Conservation (phyloP, 2,888 invertebrate genomes). For the Dyspetes luteomarginatus region DNA sequence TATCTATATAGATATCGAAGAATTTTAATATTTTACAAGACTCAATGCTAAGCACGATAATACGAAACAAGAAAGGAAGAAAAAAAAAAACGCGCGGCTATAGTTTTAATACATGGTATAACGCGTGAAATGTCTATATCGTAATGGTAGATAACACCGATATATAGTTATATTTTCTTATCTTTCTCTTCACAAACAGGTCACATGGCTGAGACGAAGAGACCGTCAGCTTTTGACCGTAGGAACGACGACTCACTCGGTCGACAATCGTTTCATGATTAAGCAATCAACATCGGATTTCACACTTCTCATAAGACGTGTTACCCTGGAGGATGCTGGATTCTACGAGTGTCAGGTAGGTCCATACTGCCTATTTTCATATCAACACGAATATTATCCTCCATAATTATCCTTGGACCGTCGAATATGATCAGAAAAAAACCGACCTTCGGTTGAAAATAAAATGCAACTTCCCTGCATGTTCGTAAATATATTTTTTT, state of each 20-base stretch:
- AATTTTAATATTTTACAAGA: neutral
- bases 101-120: conserved; percentile 30
- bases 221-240: conserved; percentile 81
- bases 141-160: neutral
- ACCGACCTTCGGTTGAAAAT: no score
- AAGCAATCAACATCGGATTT: conserved; percentile 80
- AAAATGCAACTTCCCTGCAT: no score
- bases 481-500: no score
- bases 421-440: no score
- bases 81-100: neutral
- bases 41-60: neutral
- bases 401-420: no score
- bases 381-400: no score
- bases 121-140: conserved; percentile 30
- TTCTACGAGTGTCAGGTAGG: conserved; percentile 81
- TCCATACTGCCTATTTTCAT: no score
- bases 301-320: conserved; percentile 74
- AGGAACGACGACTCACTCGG: conserved; percentile 80
- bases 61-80: neutral
- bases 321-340: conserved; percentile 76
- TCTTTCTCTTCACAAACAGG: conserved; percentile 73
- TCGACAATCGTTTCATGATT: conserved; percentile 81
- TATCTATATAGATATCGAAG: neutral
- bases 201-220: conserved; percentile 81
- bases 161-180: conserved; percentile 21